Evolutionary conservation across 2,888 invertebrate species (phyloP), one percentile per base, ranked within the genome.

Genomic region (Ophion slaviceki): DNA sequence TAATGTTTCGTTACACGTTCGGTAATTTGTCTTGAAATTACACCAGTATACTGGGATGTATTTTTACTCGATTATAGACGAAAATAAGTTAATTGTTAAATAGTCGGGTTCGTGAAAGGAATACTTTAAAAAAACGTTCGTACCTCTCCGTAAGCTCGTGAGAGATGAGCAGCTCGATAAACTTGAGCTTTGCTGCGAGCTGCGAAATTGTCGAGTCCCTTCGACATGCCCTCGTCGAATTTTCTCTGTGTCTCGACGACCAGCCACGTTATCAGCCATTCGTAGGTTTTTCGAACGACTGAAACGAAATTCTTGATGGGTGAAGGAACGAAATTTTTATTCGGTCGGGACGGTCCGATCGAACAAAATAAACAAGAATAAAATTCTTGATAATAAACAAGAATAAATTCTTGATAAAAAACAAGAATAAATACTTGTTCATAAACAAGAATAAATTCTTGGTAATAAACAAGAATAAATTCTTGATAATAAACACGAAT

Each of bases 201-300:
- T 45, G 96, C 96, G 92, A 98, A 98, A 87, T 95, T 95, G 87
- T 97, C 96, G 0, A 95, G 94, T 0, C 96, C 96, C 20, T 94
- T 94, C 0, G 95, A 91, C 24, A 96, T 89, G 72, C 96, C 95
- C 0, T 94, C 88, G 74, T 95, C 95, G 88, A 96, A 95, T 92
- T 96, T 95, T 47, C 94, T 94, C 84, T 96, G 95, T 0, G 97
- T 97, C 86, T 96, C 95, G 82, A 96, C 95, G n/a, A 97, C 94
- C 6, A 98, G 94, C 95, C 97, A 97, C 88, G 97, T 96, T 68
- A 98, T 95, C 32, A 99, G 95, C 98, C 98, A 99, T 93, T 97
- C 96, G 94, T 97, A 98, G 40, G 96, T 96, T 67, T 95, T 95
- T 57, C 95, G 94, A 85, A 97, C 95, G 93, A 97, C 97, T 97